Conservation (phyloP, 2,888 invertebrate species). For the Ferrisia virgata region DNA sequence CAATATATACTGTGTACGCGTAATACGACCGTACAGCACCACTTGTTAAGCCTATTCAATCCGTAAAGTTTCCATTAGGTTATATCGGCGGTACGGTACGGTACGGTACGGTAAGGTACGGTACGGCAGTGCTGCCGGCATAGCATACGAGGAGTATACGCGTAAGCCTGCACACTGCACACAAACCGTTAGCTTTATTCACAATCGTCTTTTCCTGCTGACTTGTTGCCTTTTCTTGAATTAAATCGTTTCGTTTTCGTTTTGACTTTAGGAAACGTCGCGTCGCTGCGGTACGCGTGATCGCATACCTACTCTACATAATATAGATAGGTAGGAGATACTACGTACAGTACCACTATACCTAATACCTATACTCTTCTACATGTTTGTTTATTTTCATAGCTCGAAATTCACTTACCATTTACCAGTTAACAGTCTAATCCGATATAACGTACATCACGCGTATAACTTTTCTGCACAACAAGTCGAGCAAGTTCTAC, state of each 20-base stretch:
- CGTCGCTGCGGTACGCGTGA: neutral
- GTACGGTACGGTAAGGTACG: neutral
- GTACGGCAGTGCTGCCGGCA: neutral
- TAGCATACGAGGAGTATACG: too few relatives aligned
- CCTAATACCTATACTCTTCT: too few relatives aligned
- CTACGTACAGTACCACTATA: too few relatives aligned
- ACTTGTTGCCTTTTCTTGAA: constrained; percentile 8
- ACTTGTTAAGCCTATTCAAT: constrained; percentile 1
- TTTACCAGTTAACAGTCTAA: too few relatives aligned
- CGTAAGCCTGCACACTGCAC: neutral
- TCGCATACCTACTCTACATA: neutral
- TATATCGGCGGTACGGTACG: neutral
- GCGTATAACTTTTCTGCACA: too few relatives aligned
- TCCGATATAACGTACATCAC: too few relatives aligned
- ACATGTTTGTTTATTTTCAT: too few relatives aligned
- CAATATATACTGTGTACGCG: neutral
- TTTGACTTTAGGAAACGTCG: neutral
- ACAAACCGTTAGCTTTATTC: neutral
- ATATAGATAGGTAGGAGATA: neutral
- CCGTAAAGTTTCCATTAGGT: neutral
- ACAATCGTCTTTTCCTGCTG: neutral
- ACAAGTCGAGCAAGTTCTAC: too few relatives aligned
- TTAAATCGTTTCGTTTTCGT: neutral
- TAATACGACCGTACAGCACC: too few relatives aligned
- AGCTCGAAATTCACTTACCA: too few relatives aligned